A percentile compares a stretch with the other conserved stretches of the same genome.
These are phyloP conservation scores for Rattus norvegicus DNA, from an alignment of 2,113 vertebrate species.

Conservation along the genomic window GRCr8 NC_086023.1:98623501-98624000, in stretches of 20 bases:
- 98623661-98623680: slow-evolving; percentile 73
- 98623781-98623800: background rate
- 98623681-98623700: slow-evolving; percentile 55
- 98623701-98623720: slow-evolving; percentile 68
- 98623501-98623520: slow-evolving; percentile 87
- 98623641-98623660: slow-evolving; percentile 77
- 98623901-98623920: slow-evolving; percentile 18
- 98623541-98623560: slow-evolving; percentile 86
- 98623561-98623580: slow-evolving; percentile 87
- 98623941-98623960: slow-evolving; percentile 31
- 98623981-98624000: slow-evolving; percentile 35
- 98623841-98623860: slow-evolving; percentile 68
- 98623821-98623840: slow-evolving; percentile 70
- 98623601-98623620: slow-evolving; percentile 87
- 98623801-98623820: slow-evolving; percentile 72
- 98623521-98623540: slow-evolving; percentile 87
- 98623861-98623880: slow-evolving; percentile 20
- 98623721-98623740: slow-evolving; percentile 40
- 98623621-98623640: slow-evolving; percentile 84
- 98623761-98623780: background rate
- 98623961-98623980: background rate
- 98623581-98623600: slow-evolving; percentile 85
- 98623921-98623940: slow-evolving; percentile 47
- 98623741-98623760: slow-evolving; percentile 35
- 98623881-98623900: background rate